Evolutionary conservation across 2,888 invertebrate species (phyloP).

Genomic region (Phrixothrix hirtus): DNA sequence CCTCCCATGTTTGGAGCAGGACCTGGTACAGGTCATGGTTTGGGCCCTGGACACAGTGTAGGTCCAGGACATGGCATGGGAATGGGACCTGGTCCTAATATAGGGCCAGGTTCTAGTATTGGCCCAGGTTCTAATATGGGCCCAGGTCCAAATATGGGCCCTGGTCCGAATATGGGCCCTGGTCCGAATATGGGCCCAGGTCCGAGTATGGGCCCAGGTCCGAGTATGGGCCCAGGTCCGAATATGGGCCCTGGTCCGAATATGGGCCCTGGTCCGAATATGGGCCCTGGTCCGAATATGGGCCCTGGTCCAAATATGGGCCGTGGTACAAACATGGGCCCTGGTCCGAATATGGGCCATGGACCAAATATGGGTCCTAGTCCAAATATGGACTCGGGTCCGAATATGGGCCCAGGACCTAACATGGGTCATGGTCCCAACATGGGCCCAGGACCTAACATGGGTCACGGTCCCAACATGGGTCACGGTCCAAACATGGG

Average conservation of each 20-base stretch:
- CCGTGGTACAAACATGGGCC: too few species aligned
- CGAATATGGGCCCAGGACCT: too few species aligned
- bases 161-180: conserved; percentile 3
- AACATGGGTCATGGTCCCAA: conserved; percentile 2
- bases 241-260: conserved; percentile 1
- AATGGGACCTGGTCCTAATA: background rate
- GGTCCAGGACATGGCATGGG: too few species aligned
- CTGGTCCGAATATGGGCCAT: too few species aligned
- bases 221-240: conserved; percentile 2
- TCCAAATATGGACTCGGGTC: background rate
- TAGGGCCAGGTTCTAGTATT: background rate
- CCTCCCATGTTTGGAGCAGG: conserved; percentile 52
- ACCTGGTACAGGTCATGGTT: background rate
- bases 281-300: too few species aligned
- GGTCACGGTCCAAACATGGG: too few species aligned
- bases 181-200: conserved; percentile 1
- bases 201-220: conserved; percentile 1
- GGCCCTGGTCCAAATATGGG: too few species aligned
- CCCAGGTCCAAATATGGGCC: background rate
- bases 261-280: too few species aligned
- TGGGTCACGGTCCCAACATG: conserved; percentile 1
- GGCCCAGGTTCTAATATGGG: background rate
- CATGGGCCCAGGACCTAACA: conserved; percentile 3
- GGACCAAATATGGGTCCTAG: too few species aligned
- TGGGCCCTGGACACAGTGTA: conserved; percentile 27